These are phyloP conservation scores for Aelia acuminata DNA, from an alignment of 2,888 invertebrate species.

Conservation along the genomic window DNA sequence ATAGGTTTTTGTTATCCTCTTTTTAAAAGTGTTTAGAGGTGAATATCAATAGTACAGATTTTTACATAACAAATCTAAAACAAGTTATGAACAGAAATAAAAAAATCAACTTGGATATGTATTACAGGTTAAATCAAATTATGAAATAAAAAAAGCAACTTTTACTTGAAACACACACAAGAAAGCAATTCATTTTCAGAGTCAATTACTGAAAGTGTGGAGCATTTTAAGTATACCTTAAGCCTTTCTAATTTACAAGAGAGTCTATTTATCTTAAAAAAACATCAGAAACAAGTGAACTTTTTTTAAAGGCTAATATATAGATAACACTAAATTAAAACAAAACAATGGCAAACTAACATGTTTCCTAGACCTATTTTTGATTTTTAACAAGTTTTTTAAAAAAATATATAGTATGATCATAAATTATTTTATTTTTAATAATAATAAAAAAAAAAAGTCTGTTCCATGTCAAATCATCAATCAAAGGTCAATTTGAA, in stretches of 20 bases:
- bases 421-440: too few species aligned
- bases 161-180: slow-evolving; percentile 45
- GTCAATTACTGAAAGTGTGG: slow-evolving; percentile 41
- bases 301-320: neutral
- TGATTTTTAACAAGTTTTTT: too few species aligned
- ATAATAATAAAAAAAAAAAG: too few species aligned
- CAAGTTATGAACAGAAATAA: neutral
- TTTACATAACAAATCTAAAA: neutral
- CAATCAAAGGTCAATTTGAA: too few species aligned
- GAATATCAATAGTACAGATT: slow-evolving; percentile 27
- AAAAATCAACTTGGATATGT: neutral
- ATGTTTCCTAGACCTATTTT: too few species aligned
- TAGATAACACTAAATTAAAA: neutral
- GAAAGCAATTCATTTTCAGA: slow-evolving; percentile 25
- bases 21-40: too few species aligned
- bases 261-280: neutral
- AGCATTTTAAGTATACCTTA: slow-evolving; percentile 33
- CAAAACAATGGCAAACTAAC: too few species aligned
- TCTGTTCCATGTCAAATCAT: too few species aligned
- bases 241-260: neutral
- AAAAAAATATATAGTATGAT: too few species aligned
- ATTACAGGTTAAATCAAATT: neutral
- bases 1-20: too few species aligned
- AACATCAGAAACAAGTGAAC: neutral
- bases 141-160: neutral